Base-by-base conservation (phyloP, 2,113 vertebrate species). In the Indicator maculatus region DNA sequence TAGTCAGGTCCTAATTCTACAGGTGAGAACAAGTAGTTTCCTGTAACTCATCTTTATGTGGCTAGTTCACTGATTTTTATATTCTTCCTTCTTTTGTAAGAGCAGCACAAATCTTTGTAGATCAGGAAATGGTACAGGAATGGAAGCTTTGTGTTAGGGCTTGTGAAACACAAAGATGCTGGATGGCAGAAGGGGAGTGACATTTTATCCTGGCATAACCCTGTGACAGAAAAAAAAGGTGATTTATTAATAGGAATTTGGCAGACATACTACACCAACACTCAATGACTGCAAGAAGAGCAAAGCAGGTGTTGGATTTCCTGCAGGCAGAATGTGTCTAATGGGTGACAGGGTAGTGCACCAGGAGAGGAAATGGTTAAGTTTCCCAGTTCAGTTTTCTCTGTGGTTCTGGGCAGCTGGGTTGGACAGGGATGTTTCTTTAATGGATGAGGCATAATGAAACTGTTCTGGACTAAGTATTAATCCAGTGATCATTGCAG, bases 161-260 rank as follows among this genome's bases (percentile, higher is more conserved):
- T 28, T 73, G 26, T 50, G 83, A 78, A 88, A 63, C 30, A 75
- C n/a, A 47, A 91, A 91, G 66, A 78, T 23, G 24, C 58, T 1
- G 12, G 12, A 63, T 39, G 12, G 74, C 39, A 69, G 82, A 50
- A 81, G 19, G 17, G 56, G 47, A 60, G 65, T 0, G 4, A 52
- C 39, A 78, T 89, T 92, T 95, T 95, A 60, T 94, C 88, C 83
- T 65, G 26, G 47, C 41, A 28, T 88, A 81, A 74, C 64, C 19
- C 38, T 45, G 30, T 2, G 2, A 60, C 65, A 90, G 50, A 70
- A 80, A 47, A 78, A 73, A 94, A 90, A 83, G 36, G 50, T 85
- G 50, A 67, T 93, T 93, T 96, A 97, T 96, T 96, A 96, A 95
- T 96, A 97, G 93, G 61, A 24, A 9, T 92, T 95, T 96, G 94